Evolutionary conservation across 30 jellyfish, hydroid and myxozoan species (phyloP).

Genomic region (Morbakka virulenta): DNA sequence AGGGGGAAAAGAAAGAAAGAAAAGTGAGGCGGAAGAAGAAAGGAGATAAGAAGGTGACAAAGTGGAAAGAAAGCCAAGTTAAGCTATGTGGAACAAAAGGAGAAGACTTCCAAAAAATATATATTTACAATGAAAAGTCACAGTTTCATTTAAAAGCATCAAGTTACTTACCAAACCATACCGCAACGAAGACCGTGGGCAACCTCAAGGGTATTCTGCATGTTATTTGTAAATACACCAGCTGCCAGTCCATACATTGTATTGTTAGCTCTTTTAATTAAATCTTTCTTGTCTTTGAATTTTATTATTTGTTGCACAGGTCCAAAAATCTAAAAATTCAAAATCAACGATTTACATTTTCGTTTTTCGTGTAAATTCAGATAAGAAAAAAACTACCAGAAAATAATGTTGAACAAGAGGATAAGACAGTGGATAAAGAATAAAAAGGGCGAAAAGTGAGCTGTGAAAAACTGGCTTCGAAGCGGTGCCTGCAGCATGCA

Average conservation of each 20-base stretch:
- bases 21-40: no score
- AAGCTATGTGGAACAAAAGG: no score
- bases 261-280: constrained; percentile 80
- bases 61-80: no score
- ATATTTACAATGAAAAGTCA: neutral
- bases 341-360: neutral
- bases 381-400: neutral
- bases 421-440: neutral
- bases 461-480: no score
- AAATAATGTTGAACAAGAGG: neutral
- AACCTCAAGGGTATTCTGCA: constrained; percentile 69
- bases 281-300: constrained; percentile 72
- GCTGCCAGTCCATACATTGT: constrained; percentile 96
- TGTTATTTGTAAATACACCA: constrained; percentile 66
- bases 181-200: constrained; percentile 95
- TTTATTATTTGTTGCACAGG: constrained; percentile 93
- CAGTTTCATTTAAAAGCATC: neutral
- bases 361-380: neutral
- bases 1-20: no score
- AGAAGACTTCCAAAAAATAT: neutral
- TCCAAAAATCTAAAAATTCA: constrained; percentile 75
- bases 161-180: constrained; percentile 80
- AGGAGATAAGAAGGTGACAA: no score
- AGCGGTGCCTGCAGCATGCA: no score
- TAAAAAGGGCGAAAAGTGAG: no score